A percentile compares a stretch with the other conserved stretches of the same genome.
Evolutionary conservation across 2,113 vertebrate genomes (phyloP).

Genomic region (Poeciliopsis prolifica): DNA sequence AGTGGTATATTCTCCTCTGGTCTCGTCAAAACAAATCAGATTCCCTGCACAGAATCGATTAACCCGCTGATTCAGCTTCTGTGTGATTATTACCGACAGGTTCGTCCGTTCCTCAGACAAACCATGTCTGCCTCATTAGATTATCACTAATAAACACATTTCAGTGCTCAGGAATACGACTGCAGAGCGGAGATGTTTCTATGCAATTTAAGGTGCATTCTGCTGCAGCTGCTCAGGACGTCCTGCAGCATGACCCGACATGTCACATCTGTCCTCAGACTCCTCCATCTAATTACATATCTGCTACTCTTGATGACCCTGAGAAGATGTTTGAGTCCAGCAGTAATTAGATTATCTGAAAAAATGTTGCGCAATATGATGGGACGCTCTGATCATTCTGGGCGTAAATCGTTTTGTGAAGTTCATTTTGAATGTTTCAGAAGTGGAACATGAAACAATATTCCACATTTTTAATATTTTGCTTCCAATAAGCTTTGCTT

Average conservation of each 20-base stretch:
- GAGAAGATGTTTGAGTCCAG: neutral
- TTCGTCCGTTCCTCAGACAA: neutral
- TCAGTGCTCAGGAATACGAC: neutral
- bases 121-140: neutral
- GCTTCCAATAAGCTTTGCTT: neutral
- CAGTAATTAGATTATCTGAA: constrained; percentile 6
- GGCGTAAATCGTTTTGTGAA: neutral
- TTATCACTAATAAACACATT: neutral
- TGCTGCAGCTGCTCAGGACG: neutral
- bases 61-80: neutral
- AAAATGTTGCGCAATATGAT: neutral
- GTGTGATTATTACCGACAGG: neutral
- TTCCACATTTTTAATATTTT: neutral
- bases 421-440: neutral
- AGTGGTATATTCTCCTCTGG: neutral
- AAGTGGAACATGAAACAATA: neutral
- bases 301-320: neutral
- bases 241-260: neutral
- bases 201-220: neutral
- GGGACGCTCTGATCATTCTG: neutral
- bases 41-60: neutral
- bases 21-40: neutral
- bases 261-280: neutral
- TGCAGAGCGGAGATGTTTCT: neutral
- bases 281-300: constrained; percentile 23